Conservation (phyloP, 2,797 vertebrate species). For the Sebastes taczanowskii region DNA sequence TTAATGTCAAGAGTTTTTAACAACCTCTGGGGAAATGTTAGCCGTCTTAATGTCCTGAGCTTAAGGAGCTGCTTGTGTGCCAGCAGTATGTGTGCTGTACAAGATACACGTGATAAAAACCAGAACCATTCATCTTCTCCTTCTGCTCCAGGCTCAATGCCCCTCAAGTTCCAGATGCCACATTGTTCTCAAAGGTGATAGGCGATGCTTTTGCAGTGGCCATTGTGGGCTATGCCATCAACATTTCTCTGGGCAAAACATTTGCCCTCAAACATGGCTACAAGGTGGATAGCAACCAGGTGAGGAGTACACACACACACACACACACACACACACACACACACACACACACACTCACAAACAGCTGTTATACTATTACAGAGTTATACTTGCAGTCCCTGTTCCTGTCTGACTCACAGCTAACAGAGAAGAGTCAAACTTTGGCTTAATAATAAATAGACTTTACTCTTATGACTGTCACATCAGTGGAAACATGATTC, state of each 20-base stretch:
- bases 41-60: neutral
- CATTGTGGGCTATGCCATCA: constrained; percentile 92
- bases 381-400: neutral
- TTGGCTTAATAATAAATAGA: constrained; percentile 22
- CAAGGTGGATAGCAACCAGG: constrained; percentile 95
- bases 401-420: constrained; percentile 6
- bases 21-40: neutral
- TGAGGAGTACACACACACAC: constrained; percentile 40
- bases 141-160: constrained; percentile 80
- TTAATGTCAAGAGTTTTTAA: neutral
- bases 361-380: neutral
- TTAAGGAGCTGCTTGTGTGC: neutral
- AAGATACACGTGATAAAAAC: neutral
- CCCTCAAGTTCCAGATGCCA: constrained; percentile 76
- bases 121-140: neutral
- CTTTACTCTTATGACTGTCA: neutral
- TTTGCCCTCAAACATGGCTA: constrained; percentile 93
- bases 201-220: constrained; percentile 92
- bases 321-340: neutral
- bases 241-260: constrained; percentile 93
- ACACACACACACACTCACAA: neutral
- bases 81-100: neutral
- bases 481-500: constrained; percentile 6
- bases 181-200: constrained; percentile 79
- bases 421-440: neutral